Evolutionary conservation across 2,113 vertebrate genomes (phyloP).

Genomic region (Pontoporia blainvillei): DNA sequence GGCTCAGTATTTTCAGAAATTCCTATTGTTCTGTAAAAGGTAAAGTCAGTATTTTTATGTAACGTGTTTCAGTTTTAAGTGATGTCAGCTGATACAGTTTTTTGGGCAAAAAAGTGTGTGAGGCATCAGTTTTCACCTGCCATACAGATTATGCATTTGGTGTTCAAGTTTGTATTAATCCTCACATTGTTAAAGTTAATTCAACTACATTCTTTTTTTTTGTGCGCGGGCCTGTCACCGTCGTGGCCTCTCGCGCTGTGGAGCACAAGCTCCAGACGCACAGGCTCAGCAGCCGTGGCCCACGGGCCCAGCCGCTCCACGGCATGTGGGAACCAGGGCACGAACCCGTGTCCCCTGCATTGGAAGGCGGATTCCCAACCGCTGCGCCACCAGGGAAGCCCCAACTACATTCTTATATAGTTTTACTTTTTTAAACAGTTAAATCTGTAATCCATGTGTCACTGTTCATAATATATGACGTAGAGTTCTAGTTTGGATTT

Average conservation of each 20-base stretch:
- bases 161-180: neutral
- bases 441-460: neutral
- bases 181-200: neutral
- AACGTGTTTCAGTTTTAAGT: neutral
- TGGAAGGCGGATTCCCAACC: too few species aligned
- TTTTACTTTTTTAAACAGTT: neutral
- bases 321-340: too few species aligned
- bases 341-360: too few species aligned
- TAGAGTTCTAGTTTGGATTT: neutral
- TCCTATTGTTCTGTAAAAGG: neutral
- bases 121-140: neutral
- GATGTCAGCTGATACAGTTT: neutral
- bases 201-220: neutral
- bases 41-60: neutral
- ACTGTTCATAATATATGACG: neutral
- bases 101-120: neutral
- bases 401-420: neutral
- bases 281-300: too few species aligned
- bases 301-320: too few species aligned
- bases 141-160: neutral
- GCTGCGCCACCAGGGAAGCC: too few species aligned
- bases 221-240: too few species aligned
- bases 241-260: too few species aligned
- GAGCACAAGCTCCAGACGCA: too few species aligned
- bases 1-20: neutral